A percentile compares a stretch with the other conserved stretches of the same genome.
These are phyloP conservation scores for Columbina picui DNA, from an alignment of 2,113 vertebrate species.

Conservation along the genomic window DNA sequence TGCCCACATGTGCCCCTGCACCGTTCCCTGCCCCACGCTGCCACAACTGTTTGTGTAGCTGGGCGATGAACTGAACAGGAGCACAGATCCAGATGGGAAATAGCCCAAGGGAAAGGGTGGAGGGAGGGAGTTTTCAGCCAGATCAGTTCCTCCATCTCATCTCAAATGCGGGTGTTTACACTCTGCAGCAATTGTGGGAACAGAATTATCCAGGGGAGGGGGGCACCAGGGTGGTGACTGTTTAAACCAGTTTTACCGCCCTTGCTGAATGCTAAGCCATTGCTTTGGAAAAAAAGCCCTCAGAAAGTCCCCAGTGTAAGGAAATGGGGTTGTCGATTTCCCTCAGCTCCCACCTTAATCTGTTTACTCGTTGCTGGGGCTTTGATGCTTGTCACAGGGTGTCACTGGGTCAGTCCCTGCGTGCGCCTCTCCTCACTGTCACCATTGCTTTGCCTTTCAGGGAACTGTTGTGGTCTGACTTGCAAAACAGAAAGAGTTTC, in stretches of 20 bases:
- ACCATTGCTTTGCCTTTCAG: constrained; percentile 35
- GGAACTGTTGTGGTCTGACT: constrained; percentile 24
- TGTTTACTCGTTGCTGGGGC: constrained; percentile 29
- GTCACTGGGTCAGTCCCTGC: background rate
- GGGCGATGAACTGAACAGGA: background rate
- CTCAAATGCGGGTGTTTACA: background rate
- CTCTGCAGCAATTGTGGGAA: background rate
- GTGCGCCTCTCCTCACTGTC: background rate
- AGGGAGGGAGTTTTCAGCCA: background rate
- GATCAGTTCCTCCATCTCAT: background rate
- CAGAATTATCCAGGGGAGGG: background rate
- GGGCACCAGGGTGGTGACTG: background rate
- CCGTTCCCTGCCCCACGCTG: background rate
- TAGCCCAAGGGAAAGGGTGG: background rate
- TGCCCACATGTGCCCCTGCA: background rate
- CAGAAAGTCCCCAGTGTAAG: background rate
- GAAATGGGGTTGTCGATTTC: constrained; percentile 16
- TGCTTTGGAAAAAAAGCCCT: background rate
- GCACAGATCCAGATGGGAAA: constrained; percentile 23
- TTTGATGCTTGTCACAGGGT: background rate
- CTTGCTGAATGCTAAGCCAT: background rate
- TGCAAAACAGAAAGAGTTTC: constrained; percentile 11
- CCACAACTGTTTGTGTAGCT: background rate
- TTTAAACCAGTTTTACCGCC: constrained; percentile 59
- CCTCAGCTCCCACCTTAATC: constrained; percentile 10